Base-by-base conservation (phyloP, 2,113 vertebrate species). In the Motacilla alba region DNA sequence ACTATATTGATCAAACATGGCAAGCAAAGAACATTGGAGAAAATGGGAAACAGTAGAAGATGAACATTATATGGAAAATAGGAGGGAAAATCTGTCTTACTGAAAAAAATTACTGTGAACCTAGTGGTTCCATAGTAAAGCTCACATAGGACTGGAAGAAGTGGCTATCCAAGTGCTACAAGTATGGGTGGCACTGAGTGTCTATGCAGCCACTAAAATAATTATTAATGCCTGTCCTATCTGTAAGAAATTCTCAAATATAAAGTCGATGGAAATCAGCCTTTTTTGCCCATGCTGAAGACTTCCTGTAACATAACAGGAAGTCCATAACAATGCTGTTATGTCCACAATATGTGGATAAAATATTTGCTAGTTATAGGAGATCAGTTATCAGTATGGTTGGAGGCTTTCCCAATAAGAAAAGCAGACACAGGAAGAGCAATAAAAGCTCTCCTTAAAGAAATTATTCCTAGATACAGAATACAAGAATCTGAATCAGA, bases 1-100 rank as follows among this genome's bases (percentile, higher is more conserved):
- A 46, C 7, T 24, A 2, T 28, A 46, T 46, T 3, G 2, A 30
- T 41, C 10, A 63, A 33, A 55, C 1, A 0, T 39, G 30, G n/a
- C 6, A 50, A 37, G 26, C 15, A 15, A 80, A 67, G 24, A 67
- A n/a, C 2, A 13, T 5, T 26, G 30, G 33, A 60, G 22, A 77
- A 87, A 59, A 70, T 46, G 4, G 13, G 13, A 80, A 93, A 30
- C 5, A 19, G 11, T 17, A 37, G 46, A 69, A 77, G 20, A 79
- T 41, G 0, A 73, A 55, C 15, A 46, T 12, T 27, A 46, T 50
- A 46, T 9, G 6, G 23, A 55, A 73, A 59, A 50, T 6, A 2
- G 5, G 39, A 28, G 23, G 7, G 9, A 7, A 67, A 83, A 43
- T 3, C 2, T 23, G 10, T 63, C 11, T 37, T 68, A 37, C 4